Evolutionary conservation across 1,140 invertebrate genomes (phyloP), one percentile per base, ranked within the genome.

Genomic region (Tetramorium simillimum): DNA sequence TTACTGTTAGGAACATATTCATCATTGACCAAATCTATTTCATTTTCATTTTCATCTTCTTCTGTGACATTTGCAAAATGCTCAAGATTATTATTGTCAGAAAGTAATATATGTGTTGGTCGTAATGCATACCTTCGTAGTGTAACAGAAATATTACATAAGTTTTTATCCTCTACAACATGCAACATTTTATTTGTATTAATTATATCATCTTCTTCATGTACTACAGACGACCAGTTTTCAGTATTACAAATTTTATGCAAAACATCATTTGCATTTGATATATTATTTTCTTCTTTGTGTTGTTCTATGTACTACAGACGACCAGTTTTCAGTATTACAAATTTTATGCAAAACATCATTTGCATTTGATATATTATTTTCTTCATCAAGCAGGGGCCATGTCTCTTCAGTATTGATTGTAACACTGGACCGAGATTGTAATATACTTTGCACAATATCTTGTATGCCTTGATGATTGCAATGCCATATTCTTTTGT

Each of bases 371-470:
- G 43, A 46, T 12, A 46, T 46, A 18, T 65, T 16, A 40, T 40
- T 40, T 14, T 12, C 24, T 62, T 62, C 5, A 62, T 62, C 33
- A 63, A 37, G 24, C 33, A 37, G 4, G 1, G 62, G 33, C 14
- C 3, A 4, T 18, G 21, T 70, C 21, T 70, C 14, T 10, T 16
- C 24, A 14, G 5, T 28, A 28, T 46, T 70, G 10, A 6, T 70
- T 70, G n/a, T 46, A 49, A 14, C 37, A 9, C n/a, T 12, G 12
- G 18, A 46, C 21, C 9, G 37, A 21, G 65, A 43, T 49, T 28
- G 21, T 70, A 70, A 70, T 9, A 28, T 49, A 24, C 6, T 49
- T 49, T 49, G 67, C 49, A 70, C 67, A 49, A 70, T 70, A 16
- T 70, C 43, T 70, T 28, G 43, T 49, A 70, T 16, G 21, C 16